These are phyloP conservation scores for Corbicula japonica DNA, from an alignment of 2,888 invertebrate species.

Conservation along the genomic window DNA sequence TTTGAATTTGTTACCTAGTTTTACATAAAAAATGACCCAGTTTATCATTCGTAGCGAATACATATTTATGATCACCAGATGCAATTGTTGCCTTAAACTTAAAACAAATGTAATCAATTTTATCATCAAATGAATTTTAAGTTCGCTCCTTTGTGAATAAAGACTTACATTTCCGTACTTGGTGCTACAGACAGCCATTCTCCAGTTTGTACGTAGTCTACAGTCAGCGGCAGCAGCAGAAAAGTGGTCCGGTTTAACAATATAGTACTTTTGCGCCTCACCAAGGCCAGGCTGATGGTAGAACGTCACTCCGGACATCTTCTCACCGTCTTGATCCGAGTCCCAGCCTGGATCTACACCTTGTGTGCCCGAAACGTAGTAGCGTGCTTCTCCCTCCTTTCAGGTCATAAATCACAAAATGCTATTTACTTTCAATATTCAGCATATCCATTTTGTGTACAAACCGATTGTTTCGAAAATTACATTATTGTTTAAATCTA, in stretches of 20 bases:
- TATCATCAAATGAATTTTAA: no score
- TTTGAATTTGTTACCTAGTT: no score
- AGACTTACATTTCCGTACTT: slow-evolving; percentile 54
- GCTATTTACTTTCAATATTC: not conserved
- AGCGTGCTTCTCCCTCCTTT: slow-evolving; percentile 14
- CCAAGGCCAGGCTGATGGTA: not conserved
- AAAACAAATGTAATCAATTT: not conserved
- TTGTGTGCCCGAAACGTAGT: slow-evolving; percentile 9
- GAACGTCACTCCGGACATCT: slow-evolving; percentile 26
- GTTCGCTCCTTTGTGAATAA: no score
- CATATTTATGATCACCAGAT: not conserved
- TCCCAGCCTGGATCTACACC: slow-evolving; percentile 25
- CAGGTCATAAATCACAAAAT: not conserved
- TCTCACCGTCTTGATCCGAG: slow-evolving; percentile 9
- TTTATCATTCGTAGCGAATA: not conserved
- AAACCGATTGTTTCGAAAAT: not conserved
- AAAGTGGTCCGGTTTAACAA: slow-evolving; percentile 43
- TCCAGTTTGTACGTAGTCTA: slow-evolving; percentile 36
- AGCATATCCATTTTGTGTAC: not conserved
- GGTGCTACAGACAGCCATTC: slow-evolving; percentile 35
- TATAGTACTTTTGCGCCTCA: slow-evolving; percentile 12
- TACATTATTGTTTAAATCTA: not conserved
- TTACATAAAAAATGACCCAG: no score
- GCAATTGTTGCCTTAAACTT: not conserved
- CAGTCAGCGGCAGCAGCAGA: slow-evolving; percentile 40